phyloP scores from a whole-genome alignment of 2,888 invertebrate species.

The Chymomyza amoena region DNA sequence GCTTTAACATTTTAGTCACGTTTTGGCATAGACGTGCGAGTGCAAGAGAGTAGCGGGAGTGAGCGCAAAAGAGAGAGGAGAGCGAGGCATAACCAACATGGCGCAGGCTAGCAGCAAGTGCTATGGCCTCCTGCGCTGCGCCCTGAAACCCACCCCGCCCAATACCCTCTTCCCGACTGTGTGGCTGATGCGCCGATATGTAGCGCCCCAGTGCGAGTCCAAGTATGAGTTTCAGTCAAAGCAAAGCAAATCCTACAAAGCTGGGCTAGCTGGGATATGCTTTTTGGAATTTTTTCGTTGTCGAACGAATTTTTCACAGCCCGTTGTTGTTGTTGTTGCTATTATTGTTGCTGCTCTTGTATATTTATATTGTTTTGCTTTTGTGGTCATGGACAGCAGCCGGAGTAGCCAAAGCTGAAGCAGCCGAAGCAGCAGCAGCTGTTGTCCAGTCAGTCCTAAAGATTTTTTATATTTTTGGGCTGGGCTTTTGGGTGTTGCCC shows the following conservation, averaged over 20 bases:
- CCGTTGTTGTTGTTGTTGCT: constrained; percentile 34
- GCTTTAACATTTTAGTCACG: constrained; percentile 76
- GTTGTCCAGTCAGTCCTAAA: constrained; percentile 23
- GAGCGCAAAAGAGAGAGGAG: neutral
- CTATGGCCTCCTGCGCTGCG: constrained; percentile 8
- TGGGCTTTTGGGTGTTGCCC: constrained; percentile 68
- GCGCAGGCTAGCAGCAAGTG: constrained; percentile 44
- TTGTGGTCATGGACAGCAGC: constrained; percentile 9
- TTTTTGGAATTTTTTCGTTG: constrained; percentile 31
- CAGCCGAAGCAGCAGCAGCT: constrained; percentile 34
- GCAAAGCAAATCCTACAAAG: constrained; percentile 1
- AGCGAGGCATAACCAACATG: constrained; percentile 66
- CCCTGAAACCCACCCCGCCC: too few species aligned
- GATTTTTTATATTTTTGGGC: constrained; percentile 35
- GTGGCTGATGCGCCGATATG: constrained; percentile 2
- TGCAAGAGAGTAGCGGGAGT: neutral
- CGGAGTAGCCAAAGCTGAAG: too few species aligned
- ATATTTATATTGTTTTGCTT: constrained; percentile 42
- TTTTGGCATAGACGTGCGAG: constrained; percentile 38
- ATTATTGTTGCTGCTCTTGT: constrained; percentile 22
- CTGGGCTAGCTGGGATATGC: neutral
- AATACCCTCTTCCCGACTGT: neutral
- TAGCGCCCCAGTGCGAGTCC: neutral
- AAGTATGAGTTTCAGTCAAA: neutral
- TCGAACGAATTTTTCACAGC: constrained; percentile 70